Base-by-base conservation (phyloP, 2,797 vertebrate genomes). In the Pempheris klunzingeri region DNA sequence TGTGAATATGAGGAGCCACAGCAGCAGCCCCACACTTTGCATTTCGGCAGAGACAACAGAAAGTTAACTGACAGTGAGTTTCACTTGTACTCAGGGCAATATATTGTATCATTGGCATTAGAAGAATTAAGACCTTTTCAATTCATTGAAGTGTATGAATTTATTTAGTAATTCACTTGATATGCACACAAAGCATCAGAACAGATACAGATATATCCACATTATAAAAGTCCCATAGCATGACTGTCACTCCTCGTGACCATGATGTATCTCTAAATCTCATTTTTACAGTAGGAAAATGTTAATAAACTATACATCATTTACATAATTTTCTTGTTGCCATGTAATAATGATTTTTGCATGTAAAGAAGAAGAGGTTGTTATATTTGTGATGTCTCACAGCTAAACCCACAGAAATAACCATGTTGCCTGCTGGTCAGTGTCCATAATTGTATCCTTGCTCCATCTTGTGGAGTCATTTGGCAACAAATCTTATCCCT, bases 381-480 rank as follows among this genome's bases (percentile, higher is more conserved):
- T 36, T 11, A 36, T 54, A 61, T 59, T 38, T 65, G 4, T 55
- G 5, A 11, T 47, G 20, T 67, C 14, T 58, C 54, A 26, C n/a
- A 49, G 15, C 34, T 59, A 71, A 73, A 72, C 84, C 63, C 53
- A 73, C 39, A 55, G 34, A 55, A 71, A 28, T 59, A 44, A 32
- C 24, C 22, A 12, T 3, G 7, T 69, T 59, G 36, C 7, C 39
- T 54, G 7, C 52, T 67, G 50, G 44, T 54, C 63, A 62, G 30
- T 39, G 26, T 49, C 30, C 26, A 77, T 60, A 24, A 64, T 64
- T 85, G 78, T 82, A 26, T 78, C 7, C 66, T 47, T 84, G 85
- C 89, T 24, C 89, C 92, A 88, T 85, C 90, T 89, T 67, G 82
- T 91, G 92, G 91, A 73, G 4, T 20, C 32, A 80, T n/a, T 44